Evolutionary conservation across 2,888 invertebrate species (phyloP).

Genomic region (Athalia cordata): DNA sequence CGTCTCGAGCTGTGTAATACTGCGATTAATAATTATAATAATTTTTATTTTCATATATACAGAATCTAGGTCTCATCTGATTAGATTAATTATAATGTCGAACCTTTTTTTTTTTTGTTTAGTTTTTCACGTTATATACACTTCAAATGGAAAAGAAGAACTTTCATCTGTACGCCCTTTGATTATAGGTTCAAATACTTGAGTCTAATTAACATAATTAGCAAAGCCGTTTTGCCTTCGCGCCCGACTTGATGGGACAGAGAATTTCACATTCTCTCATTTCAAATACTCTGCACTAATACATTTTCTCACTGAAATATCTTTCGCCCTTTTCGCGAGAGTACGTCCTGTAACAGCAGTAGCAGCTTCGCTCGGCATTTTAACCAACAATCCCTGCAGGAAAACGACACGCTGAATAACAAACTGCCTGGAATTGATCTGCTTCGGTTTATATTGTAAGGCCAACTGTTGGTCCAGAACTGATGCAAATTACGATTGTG

Average conservation of each 20-base stretch:
- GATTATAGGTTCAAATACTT: conserved; percentile 14
- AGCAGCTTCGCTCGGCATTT: conserved; percentile 33
- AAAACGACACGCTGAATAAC: conserved; percentile 26
- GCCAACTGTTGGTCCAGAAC: conserved; percentile 38
- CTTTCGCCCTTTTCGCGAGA: conserved; percentile 6
- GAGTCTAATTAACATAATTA: conserved; percentile 33
- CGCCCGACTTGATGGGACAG: background rate
- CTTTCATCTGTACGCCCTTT: background rate
- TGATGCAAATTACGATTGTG: conserved; percentile 7
- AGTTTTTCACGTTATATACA: no score
- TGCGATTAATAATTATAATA: no score
- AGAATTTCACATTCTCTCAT: conserved; percentile 29
- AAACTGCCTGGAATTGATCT: conserved; percentile 39
- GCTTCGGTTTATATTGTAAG: conserved; percentile 34
- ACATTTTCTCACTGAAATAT: conserved; percentile 35
- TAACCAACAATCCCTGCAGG: conserved; percentile 39
- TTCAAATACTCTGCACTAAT: conserved; percentile 28
- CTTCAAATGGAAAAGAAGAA: no score
- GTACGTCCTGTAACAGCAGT: background rate
- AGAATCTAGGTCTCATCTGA: no score
- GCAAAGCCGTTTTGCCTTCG: background rate
- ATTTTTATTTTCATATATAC: no score
- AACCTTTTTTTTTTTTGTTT: no score
- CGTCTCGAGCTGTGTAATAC: no score
- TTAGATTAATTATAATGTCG: no score